These are phyloP conservation scores for Caiman crocodilus DNA, from an alignment of 2,797 vertebrate species.

Conservation along the genomic window DNA sequence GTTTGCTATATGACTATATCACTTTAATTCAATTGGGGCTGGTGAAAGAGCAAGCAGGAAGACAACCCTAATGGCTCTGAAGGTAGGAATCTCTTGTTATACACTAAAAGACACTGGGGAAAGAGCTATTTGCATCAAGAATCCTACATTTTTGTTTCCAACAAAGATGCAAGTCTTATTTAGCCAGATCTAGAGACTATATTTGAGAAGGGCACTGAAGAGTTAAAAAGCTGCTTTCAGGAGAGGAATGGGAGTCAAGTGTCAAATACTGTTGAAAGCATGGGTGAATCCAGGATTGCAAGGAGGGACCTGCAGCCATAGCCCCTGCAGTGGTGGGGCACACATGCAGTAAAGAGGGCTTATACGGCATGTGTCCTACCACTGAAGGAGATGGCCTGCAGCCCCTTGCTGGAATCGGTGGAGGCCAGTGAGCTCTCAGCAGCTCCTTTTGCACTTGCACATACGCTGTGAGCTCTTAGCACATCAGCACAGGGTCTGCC, in stretches of 20 bases:
- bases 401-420: no score
- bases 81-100: neutral
- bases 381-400: no score
- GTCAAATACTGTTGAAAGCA: neutral
- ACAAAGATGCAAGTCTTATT: accelerated
- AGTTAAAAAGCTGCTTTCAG: neutral
- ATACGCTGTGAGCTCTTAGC: no score
- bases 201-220: neutral
- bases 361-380: no score
- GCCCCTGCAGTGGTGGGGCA: no score
- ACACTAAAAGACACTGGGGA: neutral
- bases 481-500: no score
- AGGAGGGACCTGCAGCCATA: no score
- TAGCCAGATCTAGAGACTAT: neutral
- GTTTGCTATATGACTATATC: neutral
- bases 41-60: neutral
- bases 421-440: no score
- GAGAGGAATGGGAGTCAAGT: neutral
- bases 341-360: no score
- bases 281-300: no score
- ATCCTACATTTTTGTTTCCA: accelerated
- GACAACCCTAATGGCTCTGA: neutral
- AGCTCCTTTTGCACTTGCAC: no score
- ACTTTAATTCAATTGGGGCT: neutral
- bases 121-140: neutral